These are phyloP conservation scores for Balaenoptera acutorostrata DNA, from an alignment of 2,113 vertebrate species.

Conservation along the genomic window DNA sequence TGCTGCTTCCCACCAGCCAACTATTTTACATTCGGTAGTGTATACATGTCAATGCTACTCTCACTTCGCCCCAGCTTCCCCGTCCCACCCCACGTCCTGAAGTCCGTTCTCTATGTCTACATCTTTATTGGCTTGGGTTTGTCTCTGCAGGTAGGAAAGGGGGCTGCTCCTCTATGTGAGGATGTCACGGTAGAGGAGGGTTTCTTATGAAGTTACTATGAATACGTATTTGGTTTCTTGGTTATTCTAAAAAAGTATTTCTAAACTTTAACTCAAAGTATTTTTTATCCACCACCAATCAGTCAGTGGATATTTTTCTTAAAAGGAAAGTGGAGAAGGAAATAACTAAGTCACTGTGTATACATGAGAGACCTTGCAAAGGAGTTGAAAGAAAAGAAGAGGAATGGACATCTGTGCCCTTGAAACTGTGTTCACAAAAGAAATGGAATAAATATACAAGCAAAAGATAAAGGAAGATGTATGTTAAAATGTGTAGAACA, in stretches of 20 bases:
- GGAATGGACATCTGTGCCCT: not conserved
- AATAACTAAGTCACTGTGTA: not conserved
- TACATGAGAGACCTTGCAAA: not conserved
- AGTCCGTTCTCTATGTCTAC: too few relatives aligned
- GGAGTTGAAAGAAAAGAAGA: not conserved
- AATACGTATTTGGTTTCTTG: constrained; percentile 1
- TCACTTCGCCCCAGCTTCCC: too few relatives aligned
- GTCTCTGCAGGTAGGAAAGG: not conserved
- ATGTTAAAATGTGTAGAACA: not conserved
- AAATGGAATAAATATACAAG: not conserved
- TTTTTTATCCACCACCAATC: not conserved
- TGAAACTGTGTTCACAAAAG: not conserved
- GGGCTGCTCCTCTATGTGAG: not conserved
- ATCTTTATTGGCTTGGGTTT: not conserved
- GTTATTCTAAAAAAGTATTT: constrained; percentile 40
- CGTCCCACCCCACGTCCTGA: too few relatives aligned
- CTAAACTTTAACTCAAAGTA: not conserved
- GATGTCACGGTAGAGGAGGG: not conserved
- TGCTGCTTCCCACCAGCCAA: too few relatives aligned
- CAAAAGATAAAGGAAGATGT: not conserved
- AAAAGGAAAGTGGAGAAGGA: not conserved
- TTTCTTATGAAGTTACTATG: constrained; percentile 11
- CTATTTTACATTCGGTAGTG: too few relatives aligned
- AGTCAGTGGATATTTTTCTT: not conserved
- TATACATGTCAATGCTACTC: too few relatives aligned